Base-by-base conservation (phyloP, 92 coral and sea anemone species). In the Parazoanthus swiftii region DNA sequence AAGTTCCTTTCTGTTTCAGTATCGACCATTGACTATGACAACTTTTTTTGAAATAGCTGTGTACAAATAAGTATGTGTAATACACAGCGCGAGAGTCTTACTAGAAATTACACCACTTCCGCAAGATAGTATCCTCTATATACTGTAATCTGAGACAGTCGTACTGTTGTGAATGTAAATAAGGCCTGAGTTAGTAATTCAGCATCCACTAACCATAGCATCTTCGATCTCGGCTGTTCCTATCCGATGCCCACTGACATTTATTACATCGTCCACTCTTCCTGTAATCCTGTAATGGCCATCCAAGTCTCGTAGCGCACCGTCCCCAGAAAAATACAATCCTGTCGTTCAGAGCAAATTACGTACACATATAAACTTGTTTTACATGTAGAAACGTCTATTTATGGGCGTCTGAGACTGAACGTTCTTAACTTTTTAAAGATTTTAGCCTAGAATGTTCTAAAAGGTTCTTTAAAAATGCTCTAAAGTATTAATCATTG, bases 251-350 rank as follows among this genome's bases (percentile, higher is more conserved):
- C 99, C 99, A 76, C 99, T 97, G 18, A 97, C 96, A 85, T 97
- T 97, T 50, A 97, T 97, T 88, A 97, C 99, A 90, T 97, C 99
- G 90, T 97, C 99, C 92, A 97, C 96, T 86, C 99, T 91, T 77
- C 99, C 99, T 85, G 99, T 97, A 84, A 97, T 97, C 85, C 98
- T 97, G 85, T 97, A 97, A 95, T 95, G 97, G 13, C 99, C 99
- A 35, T 97, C 99, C 77, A 85, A 85, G 88, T 97, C 99, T 25
- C 99, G 94, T 43, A 97, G 88, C 33, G 99, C 99, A 38, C 99
- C 99, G 77, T 97, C 99, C 26, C 99, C 99, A 72, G 98, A 95
- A 84, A 97, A 97, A 67, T 97, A 97, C 74, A 90, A 94, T 18
- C 99, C 99, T 97, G 85, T 9, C 67, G 74, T 59, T 16, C 15